Evolutionary conservation across 2,888 invertebrate genomes (phyloP), one percentile per base, ranked within the genome.

Genomic region (Sesia apiformis): DNA sequence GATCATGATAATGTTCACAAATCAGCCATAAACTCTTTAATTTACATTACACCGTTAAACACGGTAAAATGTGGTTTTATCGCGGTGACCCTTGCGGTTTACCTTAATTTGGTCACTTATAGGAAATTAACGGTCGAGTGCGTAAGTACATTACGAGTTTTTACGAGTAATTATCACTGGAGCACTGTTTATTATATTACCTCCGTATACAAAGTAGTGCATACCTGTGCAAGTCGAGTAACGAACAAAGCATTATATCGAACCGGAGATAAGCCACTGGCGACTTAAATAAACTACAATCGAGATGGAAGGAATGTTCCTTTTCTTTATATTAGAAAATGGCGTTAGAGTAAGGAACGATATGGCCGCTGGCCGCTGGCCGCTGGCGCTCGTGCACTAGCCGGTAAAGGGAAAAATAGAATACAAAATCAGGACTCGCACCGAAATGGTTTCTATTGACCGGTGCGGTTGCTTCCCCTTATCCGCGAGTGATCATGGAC

Each of bases 401-500:
- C 56, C 58, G 56, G 56, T 59, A n/a, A 46, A 46, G 46, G 46
- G 46, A 46, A 46, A 46, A 46, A 46, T 46, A 46, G 46, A 46
- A 81, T 81, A 78, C 77, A 81, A 82, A 81, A 80, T 76, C 67
- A 68, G 72, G 73, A 72, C 81, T 81, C 81, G 78, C 82, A 84
- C 81, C 81, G 81, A 79, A 84, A 81, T 84, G 71, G 80, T 82
- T 81, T 72, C 74, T 83, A 85, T 84, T 78, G 80, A 68, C 74
- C 64, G 76, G 77, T 72, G 72, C 73, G 69, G 81, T 75, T 74
- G 76, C 79, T 81, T 78, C 80, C 80, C 78, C 80, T 86, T 87
- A 87, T 87, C 87, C 82, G 78, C 75, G 79, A 78, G 78, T 80
- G 84, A 86, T 87, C 86, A 78, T 83, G 84, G 84, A 84, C 82